Percentiles rank a stretch among this genome's conserved stretches.
Evolutionary conservation across 2,888 invertebrate species (phyloP).

Genomic region (Pheosia gnoma): DNA sequence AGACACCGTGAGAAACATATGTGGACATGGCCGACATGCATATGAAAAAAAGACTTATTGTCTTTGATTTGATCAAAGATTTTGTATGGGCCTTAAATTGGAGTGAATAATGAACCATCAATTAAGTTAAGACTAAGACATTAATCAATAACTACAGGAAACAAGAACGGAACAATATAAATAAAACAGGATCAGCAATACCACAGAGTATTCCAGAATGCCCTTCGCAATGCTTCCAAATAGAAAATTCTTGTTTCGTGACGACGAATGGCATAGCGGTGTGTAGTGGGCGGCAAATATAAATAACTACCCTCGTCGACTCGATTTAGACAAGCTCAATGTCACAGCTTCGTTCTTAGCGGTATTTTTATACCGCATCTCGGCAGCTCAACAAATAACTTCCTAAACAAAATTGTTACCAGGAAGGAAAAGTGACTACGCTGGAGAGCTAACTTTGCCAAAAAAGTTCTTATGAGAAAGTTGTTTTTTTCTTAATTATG

Average conservation of each 20-base stretch:
- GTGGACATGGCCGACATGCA: conserved; percentile 9
- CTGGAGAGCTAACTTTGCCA: not conserved
- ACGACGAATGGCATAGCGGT: conserved; percentile 53
- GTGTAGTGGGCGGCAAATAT: conserved; percentile 70
- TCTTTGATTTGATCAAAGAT: not conserved
- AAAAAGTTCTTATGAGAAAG: not conserved
- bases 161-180: not conserved
- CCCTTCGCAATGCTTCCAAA: conserved; percentile 53
- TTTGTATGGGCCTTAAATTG: no score
- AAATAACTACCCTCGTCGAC: conserved; percentile 71
- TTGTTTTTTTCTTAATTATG: not conserved
- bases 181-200: conserved; percentile 8
- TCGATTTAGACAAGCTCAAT: conserved; percentile 71
- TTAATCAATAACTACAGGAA: not conserved
- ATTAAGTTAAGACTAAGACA: no score
- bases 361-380: conserved; percentile 54
- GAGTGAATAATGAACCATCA: no score
- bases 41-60: not conserved
- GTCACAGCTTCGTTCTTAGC: conserved; percentile 61
- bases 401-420: conserved; percentile 15
- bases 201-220: conserved; percentile 44
- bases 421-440: conserved; percentile 3
- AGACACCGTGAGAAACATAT: conserved; percentile 34
- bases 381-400: conserved; percentile 29
- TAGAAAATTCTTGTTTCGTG: conserved; percentile 68